Percentiles rank a stretch among this genome's conserved stretches.
Evolutionary conservation across 2,797 vertebrate genomes (phyloP).

Genomic region (Percopsis omiscomaycus): DNA sequence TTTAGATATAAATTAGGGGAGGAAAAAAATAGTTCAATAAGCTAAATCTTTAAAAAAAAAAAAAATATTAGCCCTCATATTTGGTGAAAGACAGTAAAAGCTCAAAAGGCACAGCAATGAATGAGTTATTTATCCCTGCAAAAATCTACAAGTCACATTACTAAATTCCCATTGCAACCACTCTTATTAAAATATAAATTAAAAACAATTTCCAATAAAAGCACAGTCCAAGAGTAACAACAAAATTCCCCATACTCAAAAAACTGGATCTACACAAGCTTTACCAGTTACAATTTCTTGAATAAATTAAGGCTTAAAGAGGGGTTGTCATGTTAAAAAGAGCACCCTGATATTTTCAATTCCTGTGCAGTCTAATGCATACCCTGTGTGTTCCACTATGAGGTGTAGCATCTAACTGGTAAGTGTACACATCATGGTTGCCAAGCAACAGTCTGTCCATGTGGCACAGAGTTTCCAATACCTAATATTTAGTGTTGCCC

Average conservation of each 20-base stretch:
- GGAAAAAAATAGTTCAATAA: constrained; percentile 74
- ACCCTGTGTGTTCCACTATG: constrained; percentile 33
- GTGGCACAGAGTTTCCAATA: constrained; percentile 21
- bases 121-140: constrained; percentile 61
- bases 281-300: constrained; percentile 55
- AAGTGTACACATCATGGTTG: constrained; percentile 1
- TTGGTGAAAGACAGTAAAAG: constrained; percentile 70
- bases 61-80: constrained; percentile 72
- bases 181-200: constrained; percentile 75
- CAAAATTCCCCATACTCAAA: constrained; percentile 18
- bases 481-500: constrained; percentile 1
- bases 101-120: constrained; percentile 72
- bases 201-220: constrained; percentile 55
- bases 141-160: constrained; percentile 55
- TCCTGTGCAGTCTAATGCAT: constrained; percentile 31
- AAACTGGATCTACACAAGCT: constrained; percentile 41
- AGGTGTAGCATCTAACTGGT: constrained; percentile 22
- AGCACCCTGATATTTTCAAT: constrained; percentile 26
- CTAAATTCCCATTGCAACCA: constrained; percentile 57
- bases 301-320: constrained; percentile 78
- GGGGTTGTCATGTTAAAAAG: constrained; percentile 18
- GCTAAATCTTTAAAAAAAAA: constrained; percentile 66
- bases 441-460: not conserved
- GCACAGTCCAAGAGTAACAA: constrained; percentile 41
- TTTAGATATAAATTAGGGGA: constrained; percentile 85